Conservation (phyloP, 2,797 vertebrate species). For the Atherinosoma microstoma region DNA sequence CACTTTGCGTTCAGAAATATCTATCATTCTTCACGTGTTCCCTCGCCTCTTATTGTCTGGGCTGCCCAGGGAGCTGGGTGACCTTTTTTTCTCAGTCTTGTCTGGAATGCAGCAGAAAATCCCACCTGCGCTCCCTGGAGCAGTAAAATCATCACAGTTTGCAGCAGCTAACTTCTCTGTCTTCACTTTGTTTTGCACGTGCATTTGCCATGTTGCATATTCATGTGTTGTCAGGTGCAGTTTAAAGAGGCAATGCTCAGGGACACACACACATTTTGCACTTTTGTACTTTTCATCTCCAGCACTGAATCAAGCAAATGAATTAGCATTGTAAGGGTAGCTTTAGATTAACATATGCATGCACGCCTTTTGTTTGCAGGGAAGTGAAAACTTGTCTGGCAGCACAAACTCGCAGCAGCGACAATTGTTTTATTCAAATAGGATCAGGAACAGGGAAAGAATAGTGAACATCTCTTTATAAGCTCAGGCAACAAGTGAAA, state of each 20-base stretch:
- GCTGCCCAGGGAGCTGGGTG: slow-evolving; percentile 51
- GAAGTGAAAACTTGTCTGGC: slow-evolving; percentile 80
- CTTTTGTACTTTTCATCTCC: slow-evolving; percentile 24
- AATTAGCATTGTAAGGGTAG: slow-evolving; percentile 66
- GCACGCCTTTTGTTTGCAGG: slow-evolving; percentile 64
- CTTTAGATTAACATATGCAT: slow-evolving; percentile 63
- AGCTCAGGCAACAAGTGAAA: slow-evolving; percentile 77
- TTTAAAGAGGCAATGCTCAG: neutral
- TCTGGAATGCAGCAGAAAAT: slow-evolving; percentile 45
- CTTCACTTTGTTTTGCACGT: neutral
- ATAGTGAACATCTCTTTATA: slow-evolving; percentile 72
- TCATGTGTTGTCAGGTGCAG: neutral
- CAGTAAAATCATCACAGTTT: neutral
- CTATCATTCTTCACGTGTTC: slow-evolving; percentile 68
- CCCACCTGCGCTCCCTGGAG: slow-evolving; percentile 9
- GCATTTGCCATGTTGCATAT: neutral
- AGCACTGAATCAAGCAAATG: slow-evolving; percentile 14
- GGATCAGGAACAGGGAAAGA: slow-evolving; percentile 75
- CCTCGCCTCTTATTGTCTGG: slow-evolving; percentile 40
- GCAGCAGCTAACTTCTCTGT: slow-evolving; percentile 3
- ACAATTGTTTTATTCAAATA: slow-evolving; percentile 71
- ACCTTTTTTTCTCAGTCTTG: slow-evolving; percentile 54
- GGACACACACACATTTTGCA: neutral
- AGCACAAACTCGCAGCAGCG: slow-evolving; percentile 51
- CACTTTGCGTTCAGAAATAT: slow-evolving; percentile 68